These are phyloP conservation scores for Leptobrachium ailaonicum DNA, from an alignment of 2,113 vertebrate species.

Conservation along the genomic window DNA sequence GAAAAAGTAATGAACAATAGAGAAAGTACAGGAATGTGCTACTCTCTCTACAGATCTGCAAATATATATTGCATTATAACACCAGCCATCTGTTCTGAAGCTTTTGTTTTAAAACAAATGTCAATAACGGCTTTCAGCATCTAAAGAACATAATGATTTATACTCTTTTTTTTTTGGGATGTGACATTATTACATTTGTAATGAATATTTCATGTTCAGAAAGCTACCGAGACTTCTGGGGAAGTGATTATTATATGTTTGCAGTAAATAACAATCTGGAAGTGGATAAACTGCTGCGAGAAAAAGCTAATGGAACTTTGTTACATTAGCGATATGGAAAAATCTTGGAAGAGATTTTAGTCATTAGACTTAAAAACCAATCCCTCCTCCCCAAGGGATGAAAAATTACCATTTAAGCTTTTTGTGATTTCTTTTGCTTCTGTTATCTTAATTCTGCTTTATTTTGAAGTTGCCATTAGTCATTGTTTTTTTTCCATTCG, in stretches of 20 bases:
- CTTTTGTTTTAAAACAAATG: constrained; percentile 21
- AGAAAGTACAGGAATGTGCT: constrained; percentile 5
- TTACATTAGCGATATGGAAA: constrained; percentile 33
- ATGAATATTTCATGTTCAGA: constrained; percentile 46
- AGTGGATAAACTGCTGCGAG: constrained; percentile 5
- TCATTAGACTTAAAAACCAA: constrained; percentile 18
- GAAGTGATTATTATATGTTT: constrained; percentile 40
- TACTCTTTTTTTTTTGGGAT: constrained; percentile 9
- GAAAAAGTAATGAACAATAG: not conserved
- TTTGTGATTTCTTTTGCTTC: not conserved
- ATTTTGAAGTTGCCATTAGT: not conserved
- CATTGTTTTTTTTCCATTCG: not conserved
- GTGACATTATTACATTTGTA: constrained; percentile 39
- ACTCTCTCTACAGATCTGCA: not conserved
- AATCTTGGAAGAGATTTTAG: constrained; percentile 17
- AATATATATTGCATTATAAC: constrained; percentile 29
- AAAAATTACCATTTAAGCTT: constrained; percentile 10
- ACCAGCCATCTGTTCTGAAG: constrained; percentile 31
- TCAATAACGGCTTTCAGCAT: constrained; percentile 10
- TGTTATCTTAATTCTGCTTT: constrained; percentile 3
- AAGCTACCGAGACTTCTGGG: constrained; percentile 16
- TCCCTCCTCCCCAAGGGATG: not conserved
- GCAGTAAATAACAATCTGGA: constrained; percentile 45
- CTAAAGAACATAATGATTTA: constrained; percentile 23
- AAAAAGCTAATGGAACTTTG: constrained; percentile 25